phyloP scores from a whole-genome alignment of 2,113 vertebrate species.

The Elephas maximus region DNA sequence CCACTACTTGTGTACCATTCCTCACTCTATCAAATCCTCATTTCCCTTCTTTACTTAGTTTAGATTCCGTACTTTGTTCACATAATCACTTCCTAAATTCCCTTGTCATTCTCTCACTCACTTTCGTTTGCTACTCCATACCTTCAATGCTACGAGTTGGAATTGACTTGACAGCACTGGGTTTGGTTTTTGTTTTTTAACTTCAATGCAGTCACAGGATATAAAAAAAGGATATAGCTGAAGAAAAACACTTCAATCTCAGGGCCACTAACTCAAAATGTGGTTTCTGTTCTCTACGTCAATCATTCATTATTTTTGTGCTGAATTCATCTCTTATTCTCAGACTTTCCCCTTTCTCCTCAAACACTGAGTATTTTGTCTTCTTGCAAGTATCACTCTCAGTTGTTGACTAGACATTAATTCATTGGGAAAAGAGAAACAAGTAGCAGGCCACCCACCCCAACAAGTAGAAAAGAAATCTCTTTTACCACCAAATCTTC shows the following conservation, averaged over 20 bases:
- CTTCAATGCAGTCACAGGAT: too few relatives aligned
- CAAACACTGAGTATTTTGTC: not conserved
- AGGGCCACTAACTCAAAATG: not conserved
- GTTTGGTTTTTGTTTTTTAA: too few relatives aligned
- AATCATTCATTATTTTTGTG: not conserved
- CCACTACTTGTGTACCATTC: fast-evolving
- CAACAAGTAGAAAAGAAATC: not conserved
- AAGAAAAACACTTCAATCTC: not conserved
- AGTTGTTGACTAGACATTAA: not conserved
- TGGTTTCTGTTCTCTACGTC: not conserved
- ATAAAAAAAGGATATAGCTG: too few relatives aligned
- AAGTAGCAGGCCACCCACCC: not conserved
- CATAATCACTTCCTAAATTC: not conserved
- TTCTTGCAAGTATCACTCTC: not conserved
- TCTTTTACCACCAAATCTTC: not conserved
- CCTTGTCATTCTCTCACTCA: not conserved
- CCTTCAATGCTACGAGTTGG: too few relatives aligned
- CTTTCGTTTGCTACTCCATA: not conserved
- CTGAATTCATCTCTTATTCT: not conserved
- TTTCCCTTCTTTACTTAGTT: not conserved
- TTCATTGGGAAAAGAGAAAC: not conserved
- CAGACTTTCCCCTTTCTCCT: not conserved
- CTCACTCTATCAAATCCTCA: not conserved
- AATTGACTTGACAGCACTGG: too few relatives aligned
- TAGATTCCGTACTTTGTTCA: not conserved